phyloP scores from a whole-genome alignment of 2,888 invertebrate species.

The Congeria kusceri region DNA sequence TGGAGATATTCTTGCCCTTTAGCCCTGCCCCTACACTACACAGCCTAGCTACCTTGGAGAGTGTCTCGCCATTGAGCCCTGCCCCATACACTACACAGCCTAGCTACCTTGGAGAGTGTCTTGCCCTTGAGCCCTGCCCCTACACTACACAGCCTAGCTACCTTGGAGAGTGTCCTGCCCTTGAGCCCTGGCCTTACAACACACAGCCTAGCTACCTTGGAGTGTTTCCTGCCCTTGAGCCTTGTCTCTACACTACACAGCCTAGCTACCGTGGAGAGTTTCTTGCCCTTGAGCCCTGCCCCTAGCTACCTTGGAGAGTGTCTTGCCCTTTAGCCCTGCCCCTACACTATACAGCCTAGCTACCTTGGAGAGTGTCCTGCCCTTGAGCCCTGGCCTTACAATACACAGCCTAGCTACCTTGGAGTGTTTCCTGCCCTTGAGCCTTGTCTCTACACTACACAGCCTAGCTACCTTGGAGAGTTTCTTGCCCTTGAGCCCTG shows the following conservation, averaged over 20 bases:
- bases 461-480: too few species aligned
- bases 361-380: constrained; percentile 86
- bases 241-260: too few species aligned
- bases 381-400: constrained; percentile 86
- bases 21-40: too few species aligned
- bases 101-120: too few species aligned
- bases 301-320: constrained; percentile 83
- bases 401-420: too few species aligned
- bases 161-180: constrained; percentile 86
- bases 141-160: constrained; percentile 33
- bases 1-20: constrained; percentile 85
- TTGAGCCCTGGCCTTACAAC: constrained; percentile 86
- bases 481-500: constrained; percentile 85
- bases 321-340: constrained; percentile 79
- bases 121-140: too few species aligned
- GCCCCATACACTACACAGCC: too few species aligned
- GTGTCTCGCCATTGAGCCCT: too few species aligned
- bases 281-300: constrained; percentile 86
- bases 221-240: constrained; percentile 85
- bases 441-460: constrained; percentile 85
- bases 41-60: too few species aligned
- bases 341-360: neutral
- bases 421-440: constrained; percentile 87
- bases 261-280: constrained; percentile 85
- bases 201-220: constrained; percentile 74